Conservation (phyloP, 2,888 invertebrate genomes). For the Yponomeuta evonymella region DNA sequence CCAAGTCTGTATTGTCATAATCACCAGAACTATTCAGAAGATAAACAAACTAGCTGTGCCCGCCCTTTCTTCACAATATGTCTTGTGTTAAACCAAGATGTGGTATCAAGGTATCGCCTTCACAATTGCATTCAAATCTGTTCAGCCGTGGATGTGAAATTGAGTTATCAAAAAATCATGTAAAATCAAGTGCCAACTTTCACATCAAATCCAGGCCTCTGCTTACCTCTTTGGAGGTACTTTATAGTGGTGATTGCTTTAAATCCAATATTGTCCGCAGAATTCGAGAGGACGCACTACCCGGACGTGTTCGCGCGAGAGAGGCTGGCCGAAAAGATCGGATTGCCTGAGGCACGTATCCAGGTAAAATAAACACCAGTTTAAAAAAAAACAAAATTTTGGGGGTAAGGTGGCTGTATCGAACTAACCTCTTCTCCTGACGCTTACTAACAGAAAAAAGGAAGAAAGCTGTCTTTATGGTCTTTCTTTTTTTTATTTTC, state of each 20-base stretch:
- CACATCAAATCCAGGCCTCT: not conserved
- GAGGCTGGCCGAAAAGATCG: constrained; percentile 96
- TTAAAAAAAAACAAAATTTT: constrained; percentile 43
- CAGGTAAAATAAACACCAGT: constrained; percentile 88
- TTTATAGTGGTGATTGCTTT: not conserved
- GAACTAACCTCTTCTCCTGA: constrained; percentile 32
- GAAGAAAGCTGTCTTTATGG: not conserved
- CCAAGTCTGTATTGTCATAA: too few species aligned
- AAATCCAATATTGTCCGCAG: constrained; percentile 64
- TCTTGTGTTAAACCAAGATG: too few species aligned
- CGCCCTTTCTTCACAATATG: too few species aligned
- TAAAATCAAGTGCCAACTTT: not conserved
- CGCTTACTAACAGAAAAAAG: constrained; percentile 19
- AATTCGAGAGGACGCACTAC: constrained; percentile 98
- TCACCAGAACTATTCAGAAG: too few species aligned
- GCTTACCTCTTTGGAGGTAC: not conserved
- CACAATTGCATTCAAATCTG: not conserved
- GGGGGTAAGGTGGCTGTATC: constrained; percentile 52
- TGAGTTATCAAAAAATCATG: not conserved
- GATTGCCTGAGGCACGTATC: constrained; percentile 99
- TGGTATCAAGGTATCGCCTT: not conserved
- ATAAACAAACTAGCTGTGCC: too few species aligned
- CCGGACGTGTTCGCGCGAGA: constrained; percentile 98
- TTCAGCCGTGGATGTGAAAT: not conserved
- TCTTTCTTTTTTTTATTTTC: too few species aligned